Evolutionary conservation across 2,888 invertebrate genomes (phyloP).

Genomic region (Melanostoma mellinum): DNA sequence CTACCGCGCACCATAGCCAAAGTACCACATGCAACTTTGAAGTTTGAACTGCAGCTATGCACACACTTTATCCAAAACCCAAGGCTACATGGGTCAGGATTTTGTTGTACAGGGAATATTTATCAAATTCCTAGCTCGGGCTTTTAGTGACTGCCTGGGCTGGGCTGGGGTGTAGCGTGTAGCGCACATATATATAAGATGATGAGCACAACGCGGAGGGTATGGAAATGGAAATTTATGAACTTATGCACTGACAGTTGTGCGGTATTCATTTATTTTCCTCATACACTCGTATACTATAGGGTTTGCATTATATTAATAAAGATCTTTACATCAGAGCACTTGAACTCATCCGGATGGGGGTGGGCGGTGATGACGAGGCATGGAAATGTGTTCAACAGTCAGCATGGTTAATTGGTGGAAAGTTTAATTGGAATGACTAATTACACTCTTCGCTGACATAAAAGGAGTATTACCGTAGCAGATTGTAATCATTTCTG

Average conservation of each 20-base stretch:
- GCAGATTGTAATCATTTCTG: constrained; percentile 20
- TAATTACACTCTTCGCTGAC: constrained; percentile 50
- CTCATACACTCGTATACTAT: neutral
- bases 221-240: constrained; percentile 53
- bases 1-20: constrained; percentile 3
- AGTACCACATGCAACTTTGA: constrained; percentile 27
- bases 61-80: neutral
- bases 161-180: neutral
- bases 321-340: constrained; percentile 42
- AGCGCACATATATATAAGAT: constrained; percentile 9
- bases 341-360: constrained; percentile 21
- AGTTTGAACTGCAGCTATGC: neutral
- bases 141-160: constrained; percentile 13
- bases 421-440: constrained; percentile 57
- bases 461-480: constrained; percentile 10
- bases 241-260: constrained; percentile 58
- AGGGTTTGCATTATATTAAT: constrained; percentile 57
- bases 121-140: constrained; percentile 55
- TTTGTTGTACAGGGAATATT: constrained; percentile 57
- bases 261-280: constrained; percentile 62
- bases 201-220: constrained; percentile 29
- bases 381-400: constrained; percentile 16
- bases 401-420: constrained; percentile 48
- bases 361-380: neutral
- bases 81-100: constrained; percentile 35